Conservation (phyloP, 2,113 vertebrate genomes). For the Mesoclemmys tuberculata region DNA sequence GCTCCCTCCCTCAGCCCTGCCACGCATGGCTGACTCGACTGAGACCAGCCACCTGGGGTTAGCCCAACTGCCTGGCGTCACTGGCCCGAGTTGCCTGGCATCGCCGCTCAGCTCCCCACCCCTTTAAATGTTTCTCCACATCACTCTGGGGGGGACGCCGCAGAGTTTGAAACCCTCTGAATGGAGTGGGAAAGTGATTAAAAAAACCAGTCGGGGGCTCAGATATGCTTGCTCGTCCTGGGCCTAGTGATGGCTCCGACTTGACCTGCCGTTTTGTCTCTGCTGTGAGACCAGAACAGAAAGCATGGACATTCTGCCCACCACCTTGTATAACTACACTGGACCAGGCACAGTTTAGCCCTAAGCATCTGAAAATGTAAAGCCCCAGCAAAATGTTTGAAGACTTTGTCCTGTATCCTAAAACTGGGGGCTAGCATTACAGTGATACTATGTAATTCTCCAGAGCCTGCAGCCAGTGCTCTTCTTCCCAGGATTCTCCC, state of each 20-base stretch:
- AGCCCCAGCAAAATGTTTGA: not conserved
- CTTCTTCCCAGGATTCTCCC: not conserved
- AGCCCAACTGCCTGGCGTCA: not conserved
- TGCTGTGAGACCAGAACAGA: not conserved
- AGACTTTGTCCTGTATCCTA: not conserved
- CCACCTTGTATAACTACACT: not conserved
- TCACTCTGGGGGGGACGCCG: not conserved
- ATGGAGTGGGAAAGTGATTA: not conserved
- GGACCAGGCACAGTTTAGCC: not conserved
- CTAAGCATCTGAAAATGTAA: not conserved
- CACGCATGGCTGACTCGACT: too few species aligned
- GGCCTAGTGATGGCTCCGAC: not conserved
- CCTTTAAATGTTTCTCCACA: not conserved
- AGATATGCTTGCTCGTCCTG: not conserved
- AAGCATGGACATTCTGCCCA: rapidly evolving
- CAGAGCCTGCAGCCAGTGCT: not conserved
- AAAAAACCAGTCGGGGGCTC: not conserved
- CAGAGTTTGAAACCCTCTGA: not conserved
- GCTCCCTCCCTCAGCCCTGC: not conserved
- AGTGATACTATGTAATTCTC: not conserved
- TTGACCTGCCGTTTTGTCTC: not conserved
- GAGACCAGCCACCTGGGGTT: not conserved
- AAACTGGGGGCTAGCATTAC: not conserved
- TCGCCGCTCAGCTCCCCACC: not conserved
- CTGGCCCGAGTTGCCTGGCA: too few species aligned